Base-by-base conservation (phyloP, 2,888 invertebrate species). In the Gerris lacustris region DNA sequence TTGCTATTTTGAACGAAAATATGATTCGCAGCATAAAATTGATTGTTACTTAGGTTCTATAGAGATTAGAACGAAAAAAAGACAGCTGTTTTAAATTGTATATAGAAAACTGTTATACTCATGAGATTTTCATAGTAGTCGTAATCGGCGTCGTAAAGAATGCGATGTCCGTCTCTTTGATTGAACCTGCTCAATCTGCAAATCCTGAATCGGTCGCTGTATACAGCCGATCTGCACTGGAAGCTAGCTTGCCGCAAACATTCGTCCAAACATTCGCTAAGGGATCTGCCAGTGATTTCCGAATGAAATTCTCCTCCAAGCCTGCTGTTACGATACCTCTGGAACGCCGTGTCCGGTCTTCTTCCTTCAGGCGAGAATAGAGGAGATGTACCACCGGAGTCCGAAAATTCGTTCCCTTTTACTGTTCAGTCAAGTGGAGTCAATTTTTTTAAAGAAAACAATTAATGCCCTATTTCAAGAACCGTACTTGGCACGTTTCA, bases 101-200 rank as follows among this genome's bases (percentile, higher is more conserved):
- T 31, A 31, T 31, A 31, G 31, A 31, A 31, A 31, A 31, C 31
- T 31, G 31, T 87, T 92, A 88, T 84, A 93, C 94, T 89, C 92
- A 93, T 92, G 69, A 94, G 84, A 82, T 93, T 93, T 82, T 94
- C 94, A 79, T 94, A 94, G 81, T 94, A 94, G 82, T 94, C 94
- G 80, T 92, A 94, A 81, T 93, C 93, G 4, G 92, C 91, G 80
- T 94, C 94, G 79, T 93, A 93, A 75, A 93, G 89, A 70, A 94
- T 88, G 73, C 93, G 84, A 86, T 92, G 91, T 66, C 92, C 92
- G 79, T 93, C 91, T 77, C 90, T 87, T 81, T 92, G 91, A 82
- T 92, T 92, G 81, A 89, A 93, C 78, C 92, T 85, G 79, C 92
- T 92, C 75, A 94, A 84, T 62, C 92, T 85, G 79, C 94, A 94